These are phyloP conservation scores for Platanista minor DNA, from an alignment of 2,113 vertebrate species.

Conservation along the genomic window DNA sequence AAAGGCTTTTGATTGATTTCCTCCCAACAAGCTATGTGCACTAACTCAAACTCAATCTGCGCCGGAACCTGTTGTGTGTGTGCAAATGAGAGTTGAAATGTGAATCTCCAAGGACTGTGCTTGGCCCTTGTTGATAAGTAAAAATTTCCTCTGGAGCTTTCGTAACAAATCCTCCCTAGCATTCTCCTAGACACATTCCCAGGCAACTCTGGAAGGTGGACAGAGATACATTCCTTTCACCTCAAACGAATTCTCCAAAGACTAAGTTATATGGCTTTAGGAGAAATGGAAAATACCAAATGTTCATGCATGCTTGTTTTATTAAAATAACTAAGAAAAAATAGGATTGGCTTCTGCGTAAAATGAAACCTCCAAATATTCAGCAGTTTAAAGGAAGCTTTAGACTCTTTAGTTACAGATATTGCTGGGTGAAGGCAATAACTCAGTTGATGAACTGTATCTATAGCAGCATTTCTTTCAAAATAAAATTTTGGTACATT, in stretches of 20 bases:
- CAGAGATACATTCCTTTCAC: conserved; percentile 5
- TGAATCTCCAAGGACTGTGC: conserved; percentile 27
- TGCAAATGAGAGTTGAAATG: conserved; percentile 39
- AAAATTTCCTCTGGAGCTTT: conserved; percentile 36
- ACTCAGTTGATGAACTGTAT: conserved; percentile 22
- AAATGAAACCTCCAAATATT: conserved; percentile 34
- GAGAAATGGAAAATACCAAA: conserved; percentile 41
- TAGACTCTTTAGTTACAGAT: conserved; percentile 32
- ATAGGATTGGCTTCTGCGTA: not conserved
- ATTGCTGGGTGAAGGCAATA: not conserved
- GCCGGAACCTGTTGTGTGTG: not conserved
- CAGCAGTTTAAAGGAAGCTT: conserved; percentile 36
- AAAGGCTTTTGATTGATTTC: conserved; percentile 57
- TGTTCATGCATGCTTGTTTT: not conserved
- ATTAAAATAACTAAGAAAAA: conserved; percentile 52
- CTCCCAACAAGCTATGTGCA: conserved; percentile 33
- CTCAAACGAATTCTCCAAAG: conserved; percentile 11
- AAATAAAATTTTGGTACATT: not conserved
- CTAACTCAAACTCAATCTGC: conserved; percentile 29
- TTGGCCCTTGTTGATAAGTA: conserved; percentile 25
- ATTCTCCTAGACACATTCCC: not conserved
- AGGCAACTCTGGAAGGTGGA: conserved; percentile 19
- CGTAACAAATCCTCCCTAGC: not conserved
- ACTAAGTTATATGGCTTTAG: not conserved
- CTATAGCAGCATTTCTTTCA: conserved; percentile 23